Evolutionary conservation across 2,888 invertebrate species (phyloP).

Genomic region (Hydraecia micacea): DNA sequence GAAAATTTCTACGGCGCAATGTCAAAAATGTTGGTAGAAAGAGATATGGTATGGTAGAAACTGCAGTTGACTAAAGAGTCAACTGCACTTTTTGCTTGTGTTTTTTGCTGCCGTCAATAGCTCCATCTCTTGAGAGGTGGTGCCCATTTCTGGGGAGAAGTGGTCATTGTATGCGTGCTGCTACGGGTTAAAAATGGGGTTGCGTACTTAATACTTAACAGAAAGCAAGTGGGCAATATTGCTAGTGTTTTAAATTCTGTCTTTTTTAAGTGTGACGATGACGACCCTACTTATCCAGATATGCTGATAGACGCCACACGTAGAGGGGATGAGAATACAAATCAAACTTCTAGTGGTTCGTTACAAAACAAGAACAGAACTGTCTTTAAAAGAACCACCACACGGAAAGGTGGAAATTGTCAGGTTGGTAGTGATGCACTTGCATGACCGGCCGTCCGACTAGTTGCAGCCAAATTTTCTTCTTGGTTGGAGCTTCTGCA

Average conservation of each 20-base stretch:
- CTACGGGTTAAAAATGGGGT: neutral
- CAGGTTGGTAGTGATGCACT: conserved; percentile 25
- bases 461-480: neutral
- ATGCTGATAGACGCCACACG: conserved; percentile 17
- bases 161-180: neutral
- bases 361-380: conserved; percentile 9
- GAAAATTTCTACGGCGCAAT: neutral
- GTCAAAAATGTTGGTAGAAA: neutral
- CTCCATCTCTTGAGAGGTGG: neutral
- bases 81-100: no score
- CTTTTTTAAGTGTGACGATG: conserved; percentile 17
- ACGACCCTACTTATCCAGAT: neutral
- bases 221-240: neutral
- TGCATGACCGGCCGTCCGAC: no score
- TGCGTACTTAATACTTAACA: neutral
- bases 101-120: neutral
- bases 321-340: neutral
- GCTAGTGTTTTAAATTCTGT: no score
- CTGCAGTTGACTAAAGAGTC: no score
- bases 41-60: no score
- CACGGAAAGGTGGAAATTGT: conserved; percentile 44
- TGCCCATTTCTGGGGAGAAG: neutral
- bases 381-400: neutral
- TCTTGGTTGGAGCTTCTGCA: neutral
- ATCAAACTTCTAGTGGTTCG: conserved; percentile 5